Evolutionary conservation across 2,888 invertebrate species (phyloP).

Genomic region (Taphrorychus bicolor): DNA sequence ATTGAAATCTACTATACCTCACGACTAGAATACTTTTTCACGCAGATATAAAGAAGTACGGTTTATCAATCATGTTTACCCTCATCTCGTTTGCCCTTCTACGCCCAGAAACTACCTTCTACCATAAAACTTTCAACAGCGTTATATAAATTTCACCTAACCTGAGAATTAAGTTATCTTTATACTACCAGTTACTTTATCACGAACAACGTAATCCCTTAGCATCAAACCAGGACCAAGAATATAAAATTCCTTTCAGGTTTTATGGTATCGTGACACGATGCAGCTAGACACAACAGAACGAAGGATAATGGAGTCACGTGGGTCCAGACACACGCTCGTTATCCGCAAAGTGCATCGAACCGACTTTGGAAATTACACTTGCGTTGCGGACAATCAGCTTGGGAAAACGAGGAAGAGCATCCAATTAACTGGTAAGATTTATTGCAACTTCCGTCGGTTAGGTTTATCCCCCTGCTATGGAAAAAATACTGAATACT

Average conservation of each 20-base stretch:
- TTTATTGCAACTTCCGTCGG: no score
- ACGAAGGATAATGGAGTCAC: constrained; percentile 70
- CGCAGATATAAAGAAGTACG: no score
- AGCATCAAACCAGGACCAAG: neutral
- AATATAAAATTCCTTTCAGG: constrained; percentile 57
- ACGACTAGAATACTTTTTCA: no score
- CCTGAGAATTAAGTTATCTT: neutral
- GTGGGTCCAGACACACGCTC: constrained; percentile 71
- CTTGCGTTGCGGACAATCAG: constrained; percentile 73
- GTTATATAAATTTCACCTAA: neutral
- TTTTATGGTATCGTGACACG: constrained; percentile 73
- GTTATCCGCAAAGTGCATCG: constrained; percentile 72
- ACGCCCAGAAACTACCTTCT: neutral
- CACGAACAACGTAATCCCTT: neutral
- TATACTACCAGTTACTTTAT: neutral
- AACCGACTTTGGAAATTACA: constrained; percentile 75
- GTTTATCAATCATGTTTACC: no score
- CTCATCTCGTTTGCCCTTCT: no score
- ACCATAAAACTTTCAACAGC: neutral
- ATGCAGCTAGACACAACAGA: constrained; percentile 73
- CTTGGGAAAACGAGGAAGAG: constrained; percentile 71
- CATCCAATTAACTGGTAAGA: constrained; percentile 69
- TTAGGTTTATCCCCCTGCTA: neutral
- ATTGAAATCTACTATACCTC: no score
- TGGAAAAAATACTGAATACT: neutral